Conservation (phyloP, 2,797 vertebrate genomes). For the Phoebastria nigripes region DNA sequence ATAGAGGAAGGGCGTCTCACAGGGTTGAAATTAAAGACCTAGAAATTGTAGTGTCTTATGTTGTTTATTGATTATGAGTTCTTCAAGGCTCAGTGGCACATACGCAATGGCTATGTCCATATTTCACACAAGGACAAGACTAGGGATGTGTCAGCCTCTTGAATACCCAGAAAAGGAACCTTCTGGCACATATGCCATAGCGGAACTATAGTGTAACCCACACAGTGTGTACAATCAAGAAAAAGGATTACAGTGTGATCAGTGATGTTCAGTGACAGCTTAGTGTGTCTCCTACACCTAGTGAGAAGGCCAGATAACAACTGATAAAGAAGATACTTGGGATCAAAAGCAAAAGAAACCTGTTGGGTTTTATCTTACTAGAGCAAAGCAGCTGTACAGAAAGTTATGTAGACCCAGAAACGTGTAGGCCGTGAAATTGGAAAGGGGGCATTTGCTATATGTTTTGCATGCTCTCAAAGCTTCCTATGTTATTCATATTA, state of each 20-base stretch:
- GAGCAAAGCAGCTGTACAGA: background rate
- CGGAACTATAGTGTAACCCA: background rate
- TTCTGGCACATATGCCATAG: background rate
- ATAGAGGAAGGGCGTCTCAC: background rate
- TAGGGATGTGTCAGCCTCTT: background rate
- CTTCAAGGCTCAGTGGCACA: background rate
- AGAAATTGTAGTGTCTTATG: background rate
- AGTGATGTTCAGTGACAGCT: background rate
- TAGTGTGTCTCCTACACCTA: background rate
- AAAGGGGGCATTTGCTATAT: background rate
- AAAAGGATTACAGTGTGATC: background rate
- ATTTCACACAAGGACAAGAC: background rate
- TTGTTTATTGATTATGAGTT: background rate
- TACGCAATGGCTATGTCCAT: background rate
- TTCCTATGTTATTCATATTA: background rate
- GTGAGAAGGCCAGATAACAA: background rate
- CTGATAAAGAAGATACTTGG: background rate
- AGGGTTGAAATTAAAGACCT: background rate
- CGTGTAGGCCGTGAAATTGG: background rate
- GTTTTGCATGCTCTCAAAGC: background rate
- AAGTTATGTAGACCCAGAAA: background rate
- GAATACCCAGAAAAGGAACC: background rate
- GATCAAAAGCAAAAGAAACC: background rate
- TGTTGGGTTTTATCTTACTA: background rate
- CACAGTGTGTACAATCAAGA: background rate